Evolutionary conservation across 2,888 invertebrate genomes (phyloP), one percentile per base, ranked within the genome.

Genomic region (Parelbella ahira): DNA sequence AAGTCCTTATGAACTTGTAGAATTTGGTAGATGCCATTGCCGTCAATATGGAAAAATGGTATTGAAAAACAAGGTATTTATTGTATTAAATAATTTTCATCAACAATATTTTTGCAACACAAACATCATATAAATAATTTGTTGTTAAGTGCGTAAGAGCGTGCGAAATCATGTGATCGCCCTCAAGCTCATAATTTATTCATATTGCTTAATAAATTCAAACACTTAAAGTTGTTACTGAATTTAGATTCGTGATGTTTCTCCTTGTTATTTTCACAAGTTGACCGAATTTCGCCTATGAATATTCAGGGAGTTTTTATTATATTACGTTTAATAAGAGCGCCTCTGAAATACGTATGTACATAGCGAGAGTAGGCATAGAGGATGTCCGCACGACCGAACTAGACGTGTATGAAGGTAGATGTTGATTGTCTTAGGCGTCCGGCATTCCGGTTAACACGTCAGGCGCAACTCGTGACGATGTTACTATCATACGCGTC

Each of bases 401-500:
- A n/a, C 21, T 29, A 13, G 9, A 27, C 24, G 11, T 10, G 19
- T 60, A 62, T 69, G 69, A 64, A 66, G 61, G 9, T 15, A 24
- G 6, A 63, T 2, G 10, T 11, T 2, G 11, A 7, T 7, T n/a
- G 37, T 18, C 24, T 27, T 23, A 15, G 9, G 21, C 9, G 15
- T 23, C 24, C 18, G 23, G n/a, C 13, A 10, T 7, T 30, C 12
- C 10, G 8, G 19, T 37, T 43, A 25, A 30, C 36, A 37, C 37
- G 37, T 37, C 29, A 25, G 19, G 24, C 29, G 24, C 37, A 37
- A 37, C 23, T 9, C 15, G 11, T 18, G 21, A 29, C 18, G 28
- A 30, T 37, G 74, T 73, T 72, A 63, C 77, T 72, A 77, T 80
- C 77, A 83, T 38, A 80, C 80, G 79, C 70, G 70, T 63, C 72